Conservation (phyloP, 2,888 invertebrate species). For the Barypeithes pellucidus region DNA sequence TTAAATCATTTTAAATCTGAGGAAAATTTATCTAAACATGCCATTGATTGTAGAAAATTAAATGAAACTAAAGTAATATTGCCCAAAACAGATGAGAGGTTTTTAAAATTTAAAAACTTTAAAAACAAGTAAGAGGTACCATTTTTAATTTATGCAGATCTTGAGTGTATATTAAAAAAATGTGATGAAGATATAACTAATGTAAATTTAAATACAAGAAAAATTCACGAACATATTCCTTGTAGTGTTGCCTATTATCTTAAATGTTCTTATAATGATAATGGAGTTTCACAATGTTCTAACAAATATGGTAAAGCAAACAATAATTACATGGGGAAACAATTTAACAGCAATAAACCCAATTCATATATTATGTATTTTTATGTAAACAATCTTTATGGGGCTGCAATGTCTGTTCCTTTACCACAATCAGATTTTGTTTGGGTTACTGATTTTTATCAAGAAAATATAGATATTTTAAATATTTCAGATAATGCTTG, state of each 20-base stretch:
- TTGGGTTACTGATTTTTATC: too few relatives aligned
- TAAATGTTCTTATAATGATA: slow-evolving; percentile 38
- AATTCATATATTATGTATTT: too few relatives aligned
- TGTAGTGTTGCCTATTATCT: slow-evolving; percentile 33
- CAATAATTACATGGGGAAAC: slow-evolving; percentile 22
- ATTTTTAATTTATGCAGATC: slow-evolving; percentile 14
- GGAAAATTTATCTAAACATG: slow-evolving; percentile 10
- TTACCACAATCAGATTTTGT: too few relatives aligned
- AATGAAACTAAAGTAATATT: background rate
- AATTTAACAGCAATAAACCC: too few relatives aligned
- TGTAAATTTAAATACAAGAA: background rate
- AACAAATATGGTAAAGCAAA: slow-evolving; percentile 29
- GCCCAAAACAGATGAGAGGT: slow-evolving; percentile 3
- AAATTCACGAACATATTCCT: slow-evolving; percentile 15
- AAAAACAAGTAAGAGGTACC: slow-evolving; percentile 13
- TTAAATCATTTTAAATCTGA: too few relatives aligned
- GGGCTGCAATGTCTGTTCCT: too few relatives aligned
- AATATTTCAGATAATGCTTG: slow-evolving; percentile 29
- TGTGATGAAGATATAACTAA: background rate
- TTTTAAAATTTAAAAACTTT: slow-evolving; percentile 28
- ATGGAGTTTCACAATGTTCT: slow-evolving; percentile 25
- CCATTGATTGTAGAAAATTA: slow-evolving; percentile 8
- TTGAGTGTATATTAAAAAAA: slow-evolving; percentile 16
- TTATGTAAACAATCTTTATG: too few relatives aligned
- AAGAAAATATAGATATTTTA: slow-evolving; percentile 40